Evolutionary conservation across 2,888 invertebrate species (phyloP).

Genomic region (Thyatira batis): DNA sequence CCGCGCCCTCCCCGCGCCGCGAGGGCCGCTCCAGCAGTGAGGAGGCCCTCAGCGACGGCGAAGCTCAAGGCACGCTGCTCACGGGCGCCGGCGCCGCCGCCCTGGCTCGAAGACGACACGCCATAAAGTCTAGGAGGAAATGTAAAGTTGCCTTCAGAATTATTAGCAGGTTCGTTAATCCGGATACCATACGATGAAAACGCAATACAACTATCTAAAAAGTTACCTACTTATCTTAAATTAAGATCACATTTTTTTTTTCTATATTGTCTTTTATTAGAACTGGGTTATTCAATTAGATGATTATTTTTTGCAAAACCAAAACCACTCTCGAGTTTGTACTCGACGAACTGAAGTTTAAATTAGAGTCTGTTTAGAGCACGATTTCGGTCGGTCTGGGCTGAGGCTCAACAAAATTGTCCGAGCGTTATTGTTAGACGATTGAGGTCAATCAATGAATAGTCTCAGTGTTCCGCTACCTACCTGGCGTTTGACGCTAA

Average conservation of each 20-base stretch:
- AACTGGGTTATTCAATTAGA: not conserved
- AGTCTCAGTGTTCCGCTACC: constrained; percentile 22
- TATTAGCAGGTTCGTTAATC: constrained; percentile 53
- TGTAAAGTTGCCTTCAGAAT: constrained; percentile 71
- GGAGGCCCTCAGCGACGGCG: constrained; percentile 46
- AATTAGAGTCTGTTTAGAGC: constrained; percentile 19
- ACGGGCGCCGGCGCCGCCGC: constrained; percentile 71
- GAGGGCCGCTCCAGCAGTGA: constrained; percentile 44
- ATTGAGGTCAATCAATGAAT: constrained; percentile 73
- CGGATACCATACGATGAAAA: constrained; percentile 5
- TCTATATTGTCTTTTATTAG: not conserved
- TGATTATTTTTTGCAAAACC: not conserved
- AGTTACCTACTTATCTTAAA: not conserved
- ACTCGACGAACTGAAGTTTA: constrained; percentile 1
- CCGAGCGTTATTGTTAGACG: constrained; percentile 60
- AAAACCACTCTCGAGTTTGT: not conserved
- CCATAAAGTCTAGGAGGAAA: constrained; percentile 74
- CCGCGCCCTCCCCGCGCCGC: constrained; percentile 34
- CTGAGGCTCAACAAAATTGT: constrained; percentile 30
- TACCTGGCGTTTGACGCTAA: not conserved
- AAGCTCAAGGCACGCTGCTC: constrained; percentile 63
- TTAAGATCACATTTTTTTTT: too few relatives aligned
- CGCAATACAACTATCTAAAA: not conserved
- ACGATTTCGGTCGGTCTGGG: constrained; percentile 15
- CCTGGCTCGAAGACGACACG: constrained; percentile 72